These are phyloP conservation scores for Turdus rufiventris DNA, from an alignment of 2,113 vertebrate genomes.

Conservation along the genomic window DNA sequence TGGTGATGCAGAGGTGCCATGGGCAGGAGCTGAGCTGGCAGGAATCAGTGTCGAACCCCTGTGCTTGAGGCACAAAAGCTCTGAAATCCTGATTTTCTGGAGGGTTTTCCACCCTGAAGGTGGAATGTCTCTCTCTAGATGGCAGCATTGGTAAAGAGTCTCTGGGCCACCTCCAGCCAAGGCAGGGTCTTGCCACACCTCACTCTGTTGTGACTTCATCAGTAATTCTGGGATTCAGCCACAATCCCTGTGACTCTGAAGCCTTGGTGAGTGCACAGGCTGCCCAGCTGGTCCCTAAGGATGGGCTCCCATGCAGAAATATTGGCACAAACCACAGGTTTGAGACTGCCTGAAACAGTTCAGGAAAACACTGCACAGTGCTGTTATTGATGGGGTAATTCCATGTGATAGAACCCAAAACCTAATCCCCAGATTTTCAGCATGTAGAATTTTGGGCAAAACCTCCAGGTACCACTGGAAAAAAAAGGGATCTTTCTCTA, in stretches of 20 bases:
- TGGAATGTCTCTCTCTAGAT: neutral
- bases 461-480: neutral
- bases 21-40: rapidly evolving
- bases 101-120: neutral
- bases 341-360: neutral
- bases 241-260: neutral
- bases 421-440: neutral
- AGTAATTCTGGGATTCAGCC: neutral
- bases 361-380: neutral
- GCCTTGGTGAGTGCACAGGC: neutral
- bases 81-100: neutral
- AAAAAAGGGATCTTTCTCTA: too few species aligned
- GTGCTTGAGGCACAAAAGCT: too few species aligned
- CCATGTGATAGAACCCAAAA: neutral
- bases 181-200: neutral
- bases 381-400: neutral
- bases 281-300: neutral
- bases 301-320: neutral
- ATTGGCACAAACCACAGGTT: neutral
- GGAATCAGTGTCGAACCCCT: rapidly evolving
- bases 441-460: neutral
- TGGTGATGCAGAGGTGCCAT: neutral
- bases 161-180: rapidly evolving
- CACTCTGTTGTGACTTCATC: neutral
- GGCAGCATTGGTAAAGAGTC: neutral